A percentile compares a stretch with the other conserved stretches of the same genome.
Conservation (phyloP, 1,140 invertebrate genomes). For the Macrostomum lignano region DNA sequence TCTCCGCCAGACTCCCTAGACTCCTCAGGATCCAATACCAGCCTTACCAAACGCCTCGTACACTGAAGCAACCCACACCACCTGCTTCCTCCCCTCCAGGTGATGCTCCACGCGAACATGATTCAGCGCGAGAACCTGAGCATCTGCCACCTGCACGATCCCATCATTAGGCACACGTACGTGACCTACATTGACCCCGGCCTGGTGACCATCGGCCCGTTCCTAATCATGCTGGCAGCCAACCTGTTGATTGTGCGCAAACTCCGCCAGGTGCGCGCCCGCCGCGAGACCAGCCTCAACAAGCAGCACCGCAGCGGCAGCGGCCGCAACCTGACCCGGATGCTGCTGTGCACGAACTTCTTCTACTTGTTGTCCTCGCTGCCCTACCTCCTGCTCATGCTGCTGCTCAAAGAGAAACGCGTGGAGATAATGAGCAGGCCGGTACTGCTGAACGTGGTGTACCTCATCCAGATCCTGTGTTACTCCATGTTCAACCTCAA, state of each 20-base stretch:
- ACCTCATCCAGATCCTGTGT: neutral
- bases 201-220: neutral
- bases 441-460: neutral
- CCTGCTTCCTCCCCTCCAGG: no score
- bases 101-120: no score
- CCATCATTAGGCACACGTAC: no score
- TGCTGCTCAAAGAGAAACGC: neutral
- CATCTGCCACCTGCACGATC: no score
- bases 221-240: neutral
- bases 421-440: no score
- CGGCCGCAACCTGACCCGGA: slow-evolving; percentile 1
- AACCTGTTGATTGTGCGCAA: neutral
- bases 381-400: slow-evolving; percentile 1
- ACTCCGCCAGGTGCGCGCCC: neutral
- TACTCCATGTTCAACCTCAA: neutral
- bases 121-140: no score
- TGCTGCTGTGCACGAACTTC: slow-evolving; percentile 4
- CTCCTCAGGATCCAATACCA: no score
- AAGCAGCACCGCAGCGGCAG: neutral
- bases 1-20: no score
- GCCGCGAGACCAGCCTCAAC: neutral
- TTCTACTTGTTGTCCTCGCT: slow-evolving; percentile 1
- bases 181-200: neutral
- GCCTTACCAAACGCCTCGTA: no score
- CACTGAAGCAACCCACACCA: no score